phyloP scores from a whole-genome alignment of 2,113 vertebrate species.

The Pangasianodon gigas region DNA sequence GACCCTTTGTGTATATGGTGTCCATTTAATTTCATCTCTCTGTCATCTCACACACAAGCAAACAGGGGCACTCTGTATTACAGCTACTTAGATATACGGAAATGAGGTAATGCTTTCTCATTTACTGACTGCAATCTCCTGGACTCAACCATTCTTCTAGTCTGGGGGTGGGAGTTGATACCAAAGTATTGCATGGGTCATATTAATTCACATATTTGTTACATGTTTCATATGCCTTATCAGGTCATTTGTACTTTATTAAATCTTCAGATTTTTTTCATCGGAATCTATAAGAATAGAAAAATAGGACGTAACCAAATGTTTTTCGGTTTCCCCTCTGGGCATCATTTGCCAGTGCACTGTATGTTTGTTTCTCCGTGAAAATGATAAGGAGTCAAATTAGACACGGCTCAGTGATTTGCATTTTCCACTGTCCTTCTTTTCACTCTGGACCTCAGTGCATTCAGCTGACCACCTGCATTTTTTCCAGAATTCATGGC shows the following conservation, averaged over 20 bases:
- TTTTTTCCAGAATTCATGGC: not conserved
- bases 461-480: not conserved
- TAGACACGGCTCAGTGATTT: slow-evolving; percentile 9
- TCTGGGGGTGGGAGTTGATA: not conserved
- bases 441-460: not conserved
- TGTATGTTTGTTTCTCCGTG: slow-evolving; percentile 18
- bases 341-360: not conserved
- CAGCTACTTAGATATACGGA: not conserved
- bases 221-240: not conserved
- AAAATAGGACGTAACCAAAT: not conserved
- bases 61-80: slow-evolving; percentile 8
- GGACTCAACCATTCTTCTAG: slow-evolving; percentile 16
- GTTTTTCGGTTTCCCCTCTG: not conserved
- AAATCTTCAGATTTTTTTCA: not conserved
- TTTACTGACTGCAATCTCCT: slow-evolving; percentile 11
- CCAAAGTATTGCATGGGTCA: not conserved
- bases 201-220: not conserved
- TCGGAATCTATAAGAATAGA: not conserved
- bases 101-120: slow-evolving; percentile 18
- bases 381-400: slow-evolving; percentile 24
- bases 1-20: not conserved
- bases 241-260: not conserved
- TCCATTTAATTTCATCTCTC: not conserved
- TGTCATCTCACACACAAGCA: not conserved
- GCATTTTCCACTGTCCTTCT: slow-evolving; percentile 4